These are phyloP conservation scores for Lysiphlebus fabarum DNA, from an alignment of 1,140 invertebrate genomes.

Conservation along the genomic window DNA sequence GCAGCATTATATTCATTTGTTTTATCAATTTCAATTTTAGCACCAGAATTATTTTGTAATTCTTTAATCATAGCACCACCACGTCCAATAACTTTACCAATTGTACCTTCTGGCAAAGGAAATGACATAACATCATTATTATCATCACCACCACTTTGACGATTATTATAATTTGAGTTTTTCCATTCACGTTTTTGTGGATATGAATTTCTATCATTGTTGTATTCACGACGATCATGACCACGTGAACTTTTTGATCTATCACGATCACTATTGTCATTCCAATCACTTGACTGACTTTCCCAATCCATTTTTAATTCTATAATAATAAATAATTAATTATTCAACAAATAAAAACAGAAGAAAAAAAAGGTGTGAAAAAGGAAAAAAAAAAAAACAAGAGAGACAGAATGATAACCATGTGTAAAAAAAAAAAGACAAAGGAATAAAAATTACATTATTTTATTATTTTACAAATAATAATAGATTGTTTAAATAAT, in stretches of 20 bases:
- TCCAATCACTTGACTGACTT: not conserved
- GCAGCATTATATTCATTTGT: slow-evolving; percentile 35
- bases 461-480: too few species aligned
- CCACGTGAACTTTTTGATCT: not conserved
- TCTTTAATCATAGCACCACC: slow-evolving; percentile 16
- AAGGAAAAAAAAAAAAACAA: not conserved
- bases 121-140: not conserved
- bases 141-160: not conserved
- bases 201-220: too few species aligned
- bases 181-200: slow-evolving; percentile 2
- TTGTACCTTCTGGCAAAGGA: slow-evolving; percentile 4
- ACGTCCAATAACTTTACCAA: slow-evolving; percentile 20
- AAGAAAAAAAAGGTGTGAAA: not conserved
- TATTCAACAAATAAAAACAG: not conserved
- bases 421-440: too few species aligned
- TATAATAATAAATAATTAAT: not conserved
- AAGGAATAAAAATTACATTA: too few species aligned
- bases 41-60: slow-evolving; percentile 12
- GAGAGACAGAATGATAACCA: too few species aligned
- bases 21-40: slow-evolving; percentile 10
- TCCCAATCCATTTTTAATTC: slow-evolving; percentile 2
- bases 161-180: slow-evolving; percentile 7
- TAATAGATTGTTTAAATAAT: too few species aligned
- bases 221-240: not conserved
- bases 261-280: not conserved